phyloP scores from a whole-genome alignment of 2,113 vertebrate genomes.

The Perca flavescens region DNA sequence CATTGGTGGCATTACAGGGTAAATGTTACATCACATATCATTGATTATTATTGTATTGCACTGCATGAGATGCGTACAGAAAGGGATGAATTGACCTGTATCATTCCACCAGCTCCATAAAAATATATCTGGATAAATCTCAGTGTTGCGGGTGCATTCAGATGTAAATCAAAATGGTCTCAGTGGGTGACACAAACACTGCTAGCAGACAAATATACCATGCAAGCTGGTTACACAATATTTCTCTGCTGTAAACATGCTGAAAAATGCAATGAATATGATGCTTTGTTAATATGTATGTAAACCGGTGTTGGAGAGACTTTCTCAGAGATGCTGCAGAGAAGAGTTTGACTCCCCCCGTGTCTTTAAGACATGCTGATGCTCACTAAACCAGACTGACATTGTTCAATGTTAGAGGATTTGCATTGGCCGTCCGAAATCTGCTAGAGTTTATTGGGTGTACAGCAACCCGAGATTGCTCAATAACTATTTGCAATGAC shows the following conservation, averaged over 20 bases:
- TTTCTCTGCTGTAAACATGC: constrained; percentile 23
- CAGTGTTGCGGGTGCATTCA: constrained; percentile 44
- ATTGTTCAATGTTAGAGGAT: constrained; percentile 57
- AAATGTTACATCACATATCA: constrained; percentile 29
- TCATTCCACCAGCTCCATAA: constrained; percentile 47
- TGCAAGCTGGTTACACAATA: constrained; percentile 55
- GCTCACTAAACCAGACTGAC: constrained; percentile 58
- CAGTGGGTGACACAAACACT: constrained; percentile 27
- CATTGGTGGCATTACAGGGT: constrained; percentile 11
- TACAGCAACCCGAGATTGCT: constrained; percentile 25
- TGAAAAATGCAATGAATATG: constrained; percentile 15
- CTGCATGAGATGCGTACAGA: constrained; percentile 34
- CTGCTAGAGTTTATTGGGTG: constrained; percentile 37
- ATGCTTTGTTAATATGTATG: constrained; percentile 22
- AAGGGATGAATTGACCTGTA: constrained; percentile 7
- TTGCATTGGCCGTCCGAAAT: constrained; percentile 25
- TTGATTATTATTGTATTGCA: constrained; percentile 29
- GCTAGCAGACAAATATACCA: constrained; percentile 40
- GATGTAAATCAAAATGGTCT: constrained; percentile 47
- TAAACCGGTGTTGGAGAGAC: constrained; percentile 22
- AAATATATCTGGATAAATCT: constrained; percentile 45
- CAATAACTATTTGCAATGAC: constrained; percentile 32
- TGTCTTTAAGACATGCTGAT: constrained; percentile 53
- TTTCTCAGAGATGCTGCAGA: constrained; percentile 4
- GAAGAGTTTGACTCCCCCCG: constrained; percentile 23